Base-by-base conservation (phyloP, 1,140 invertebrate species). In the Bradysia coprophila region DNA sequence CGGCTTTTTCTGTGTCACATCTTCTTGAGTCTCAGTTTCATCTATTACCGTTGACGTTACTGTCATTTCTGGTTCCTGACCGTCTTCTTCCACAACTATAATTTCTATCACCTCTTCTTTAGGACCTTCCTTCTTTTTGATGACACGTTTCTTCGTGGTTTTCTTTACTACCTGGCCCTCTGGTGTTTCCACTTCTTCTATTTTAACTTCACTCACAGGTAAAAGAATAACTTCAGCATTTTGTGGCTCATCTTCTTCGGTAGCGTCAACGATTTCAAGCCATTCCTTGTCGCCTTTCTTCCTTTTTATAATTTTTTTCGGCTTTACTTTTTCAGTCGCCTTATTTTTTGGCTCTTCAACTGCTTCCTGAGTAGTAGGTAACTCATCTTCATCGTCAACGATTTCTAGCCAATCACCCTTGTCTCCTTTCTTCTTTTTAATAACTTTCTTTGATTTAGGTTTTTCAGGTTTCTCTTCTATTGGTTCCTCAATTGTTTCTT, bases 61-160 rank as follows among this genome's bases (percentile, higher is more conserved):
- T 20, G 6, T 28, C 24, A 28, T 8, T 13, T 8, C 13, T 28
- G 24, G 13, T 28, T 8, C 6, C 24, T 28, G n/a, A n/a, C 13
- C 24, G 13, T 6, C 6, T 13, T 28, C 24, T 28, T 28, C 24
- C 13, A 28, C 24, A 8, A 28, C 24, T 8, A 28, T 28, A 13
- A 28, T 13, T 13, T 28, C 24, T 28, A 8, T 6, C 6, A 6
- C 24, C 6, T 28, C 24, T 13, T 8, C 33, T 41, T 49, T 48
- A 39, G 5, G 42, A 38, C 39, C 38, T 23, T 41, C 23, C 8
- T 46, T 48, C 38, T 56, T 65, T 43, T 57, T 61, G 16, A 54
- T 56, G 41, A 53, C 54, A 36, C 53, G 38, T 2, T 52, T 61
- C 51, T 60, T 59, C 1, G 54, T 56, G 10, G 51, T 46, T 38